Base-by-base conservation (phyloP, 2,888 invertebrate species). In the Erpobdella octoculata region DNA sequence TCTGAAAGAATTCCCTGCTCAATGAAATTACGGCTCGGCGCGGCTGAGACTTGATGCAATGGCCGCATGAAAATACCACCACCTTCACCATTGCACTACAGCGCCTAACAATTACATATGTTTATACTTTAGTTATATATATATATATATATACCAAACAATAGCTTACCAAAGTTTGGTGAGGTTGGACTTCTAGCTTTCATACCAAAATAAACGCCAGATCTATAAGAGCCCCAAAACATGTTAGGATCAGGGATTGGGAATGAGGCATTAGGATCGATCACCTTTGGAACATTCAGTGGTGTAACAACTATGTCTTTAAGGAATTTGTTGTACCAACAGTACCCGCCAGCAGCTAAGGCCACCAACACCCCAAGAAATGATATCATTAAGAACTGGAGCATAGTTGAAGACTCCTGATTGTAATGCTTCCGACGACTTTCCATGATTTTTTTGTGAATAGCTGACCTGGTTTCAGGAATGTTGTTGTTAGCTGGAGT, bases 151-250 rank as follows among this genome's bases (percentile, higher is more conserved):
- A 33, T 12, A n/a, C n/a, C n/a, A 62, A 46, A 33, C 21, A 36
- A 12, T 66, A 25, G 9, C 70, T 72, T 38, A 75, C 98, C 98
- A 79, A 92, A 89, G 0, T 94, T 89, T 0, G 94, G 87, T 0
- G 96, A 94, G 71, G 89, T 85, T 0, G 93, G 91, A 81, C 92
- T 91, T 70, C 96, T 85, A 0, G 92, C 92, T 84, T 93, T 92
- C 81, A 98, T 71, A 3, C 83, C 83, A 78, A 83, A 83, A 74
- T 83, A 83, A 18, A 79, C 71, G 21, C 81, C 77, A 4, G 83
- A 79, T 71, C 83, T 80, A 82, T 96, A 97, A 0, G 91, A 89
- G 9, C 97, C 97, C 98, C 98, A 99, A 73, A 77, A 76, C 25
- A 71, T 61, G 25, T 71, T 71, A 4, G 75, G 70, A 59, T 75